phyloP scores from a whole-genome alignment of 2,113 vertebrate species.

The Eretmochelys imbricata region DNA sequence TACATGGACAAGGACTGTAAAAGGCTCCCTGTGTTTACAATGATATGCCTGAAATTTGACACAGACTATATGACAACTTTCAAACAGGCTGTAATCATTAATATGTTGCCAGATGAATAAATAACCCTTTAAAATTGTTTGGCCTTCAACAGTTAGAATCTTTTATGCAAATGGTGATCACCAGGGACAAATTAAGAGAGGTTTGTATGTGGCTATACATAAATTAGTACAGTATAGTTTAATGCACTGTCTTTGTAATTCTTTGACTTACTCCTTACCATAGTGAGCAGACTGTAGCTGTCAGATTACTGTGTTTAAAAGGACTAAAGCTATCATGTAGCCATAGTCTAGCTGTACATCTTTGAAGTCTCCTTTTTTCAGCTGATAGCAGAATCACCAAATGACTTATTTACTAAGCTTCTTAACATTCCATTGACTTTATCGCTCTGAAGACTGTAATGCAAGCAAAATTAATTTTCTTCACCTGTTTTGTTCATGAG shows the following conservation, averaged over 20 bases:
- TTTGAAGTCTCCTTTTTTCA: neutral
- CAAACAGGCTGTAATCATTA: constrained; percentile 9
- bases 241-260: constrained; percentile 5
- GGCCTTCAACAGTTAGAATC: constrained; percentile 28
- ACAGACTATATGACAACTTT: constrained; percentile 1
- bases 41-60: neutral
- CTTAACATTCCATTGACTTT: constrained; percentile 29
- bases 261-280: constrained; percentile 21
- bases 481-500: constrained; percentile 7
- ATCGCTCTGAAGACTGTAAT: constrained; percentile 6
- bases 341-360: neutral
- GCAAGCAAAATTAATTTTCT: constrained; percentile 36
- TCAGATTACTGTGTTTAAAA: constrained; percentile 7
- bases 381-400: neutral
- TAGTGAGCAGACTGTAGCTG: neutral
- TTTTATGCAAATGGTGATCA: constrained; percentile 39
- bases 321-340: constrained; percentile 14
- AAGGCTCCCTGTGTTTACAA: constrained; percentile 21
- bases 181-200: constrained; percentile 30
- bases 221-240: constrained; percentile 16
- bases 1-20: neutral
- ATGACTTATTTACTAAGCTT: constrained; percentile 14
- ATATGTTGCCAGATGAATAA: constrained; percentile 59
- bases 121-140: constrained; percentile 38
- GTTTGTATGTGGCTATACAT: constrained; percentile 10